A percentile compares a stretch with the other conserved stretches of the same genome.
phyloP scores from a whole-genome alignment of 2,113 vertebrate species.

The Mixornis gularis region DNA sequence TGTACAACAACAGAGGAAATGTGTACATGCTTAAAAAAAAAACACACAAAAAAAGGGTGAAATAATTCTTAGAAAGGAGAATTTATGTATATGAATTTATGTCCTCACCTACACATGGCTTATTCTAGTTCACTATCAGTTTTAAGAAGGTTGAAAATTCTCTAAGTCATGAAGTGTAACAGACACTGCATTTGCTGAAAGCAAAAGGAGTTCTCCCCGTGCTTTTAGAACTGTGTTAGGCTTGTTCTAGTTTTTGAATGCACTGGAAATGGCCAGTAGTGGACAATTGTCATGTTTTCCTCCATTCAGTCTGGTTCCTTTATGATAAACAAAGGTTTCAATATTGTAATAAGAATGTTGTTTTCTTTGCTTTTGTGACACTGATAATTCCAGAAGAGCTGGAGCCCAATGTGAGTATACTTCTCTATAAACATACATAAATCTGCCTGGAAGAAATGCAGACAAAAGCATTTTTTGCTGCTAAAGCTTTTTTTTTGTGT shows the following conservation, averaged over 20 bases:
- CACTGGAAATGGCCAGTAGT: not conserved
- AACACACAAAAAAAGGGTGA: not conserved
- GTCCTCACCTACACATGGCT: not conserved
- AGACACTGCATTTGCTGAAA: rapidly evolving
- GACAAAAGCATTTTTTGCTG: not conserved
- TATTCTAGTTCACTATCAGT: not conserved
- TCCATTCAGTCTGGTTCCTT: rapidly evolving
- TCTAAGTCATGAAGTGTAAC: not conserved
- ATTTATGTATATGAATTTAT: not conserved
- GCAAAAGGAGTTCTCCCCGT: not conserved
- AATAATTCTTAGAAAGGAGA: not conserved
- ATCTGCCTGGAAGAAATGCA: not conserved
- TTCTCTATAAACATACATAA: not conserved
- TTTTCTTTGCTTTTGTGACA: not conserved
- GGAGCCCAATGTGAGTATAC: not conserved
- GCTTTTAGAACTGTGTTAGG: not conserved
- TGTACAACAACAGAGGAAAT: not conserved
- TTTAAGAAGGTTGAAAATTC: not conserved
- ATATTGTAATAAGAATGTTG: not conserved
- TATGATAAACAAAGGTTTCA: not conserved
- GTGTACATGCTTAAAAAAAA: not conserved
- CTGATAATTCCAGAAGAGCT: not conserved
- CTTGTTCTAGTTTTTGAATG: not conserved
- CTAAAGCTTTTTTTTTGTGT: not conserved
- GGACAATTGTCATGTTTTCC: not conserved